Evolutionary conservation across 2,888 invertebrate genomes (phyloP).

Genomic region (Ashinkailepas kermadecensis): DNA sequence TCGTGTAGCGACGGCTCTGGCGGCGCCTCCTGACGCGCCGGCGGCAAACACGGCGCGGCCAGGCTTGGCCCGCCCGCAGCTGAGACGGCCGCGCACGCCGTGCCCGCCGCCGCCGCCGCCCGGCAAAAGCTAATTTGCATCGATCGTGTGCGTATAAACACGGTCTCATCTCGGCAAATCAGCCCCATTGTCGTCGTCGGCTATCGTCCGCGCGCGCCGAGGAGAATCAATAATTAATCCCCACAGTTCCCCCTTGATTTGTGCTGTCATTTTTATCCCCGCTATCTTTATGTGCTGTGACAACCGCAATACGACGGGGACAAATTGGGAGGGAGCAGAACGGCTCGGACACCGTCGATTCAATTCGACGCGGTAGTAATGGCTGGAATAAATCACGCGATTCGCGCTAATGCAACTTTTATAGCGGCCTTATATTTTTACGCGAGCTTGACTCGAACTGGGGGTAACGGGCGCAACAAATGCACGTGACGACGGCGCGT

Average conservation of each 20-base stretch:
- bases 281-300: constrained; percentile 23
- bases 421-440: not conserved
- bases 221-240: constrained; percentile 21
- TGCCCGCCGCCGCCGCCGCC: not conserved
- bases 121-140: constrained; percentile 20
- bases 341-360: constrained; percentile 3
- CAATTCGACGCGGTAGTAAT: constrained; percentile 9
- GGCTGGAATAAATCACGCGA: not conserved
- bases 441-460: not conserved
- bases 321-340: constrained; percentile 6
- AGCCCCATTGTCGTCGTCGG: constrained; percentile 13
- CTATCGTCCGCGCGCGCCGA: not conserved
- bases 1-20: constrained; percentile 6
- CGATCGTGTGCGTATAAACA: constrained; percentile 22
- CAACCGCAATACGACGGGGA: constrained; percentile 17
- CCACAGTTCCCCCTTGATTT: constrained; percentile 17
- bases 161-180: constrained; percentile 20
- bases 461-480: not conserved
- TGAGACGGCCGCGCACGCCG: not conserved
- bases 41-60: too few species aligned
- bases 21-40: not conserved
- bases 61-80: too few species aligned
- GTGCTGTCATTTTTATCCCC: constrained; percentile 16
- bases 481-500: not conserved
- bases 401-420: constrained; percentile 12